Evolutionary conservation across 2,113 vertebrate species (phyloP), one percentile per base, ranked within the genome.

Genomic region (Equus przewalskii): DNA sequence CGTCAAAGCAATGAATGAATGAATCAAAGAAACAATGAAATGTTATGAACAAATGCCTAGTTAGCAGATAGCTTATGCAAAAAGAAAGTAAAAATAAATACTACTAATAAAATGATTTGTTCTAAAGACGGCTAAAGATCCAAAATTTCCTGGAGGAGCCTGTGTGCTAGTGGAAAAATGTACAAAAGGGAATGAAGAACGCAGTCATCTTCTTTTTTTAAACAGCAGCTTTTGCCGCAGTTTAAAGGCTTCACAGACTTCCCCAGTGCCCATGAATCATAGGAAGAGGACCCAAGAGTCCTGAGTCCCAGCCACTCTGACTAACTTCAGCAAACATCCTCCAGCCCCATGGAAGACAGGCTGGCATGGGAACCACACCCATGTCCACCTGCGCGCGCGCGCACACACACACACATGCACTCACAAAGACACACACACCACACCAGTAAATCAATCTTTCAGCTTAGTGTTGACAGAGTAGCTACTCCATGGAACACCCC

Each of bases 101-200:
- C 72, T 72, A 92, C 30, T 84, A 89, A 80, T 93, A 92, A 97
- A 97, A 80, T 76, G n/a, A 51, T 83, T 96, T 93, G 75, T 85
- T 83, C 92, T 96, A 86, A 91, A 97, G 89, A 93, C 84, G 15
- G 94, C 44, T 28, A 72, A 89, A 93, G 70, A 73, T 79, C 91
- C 64, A 89, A 89, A 76, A 69, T 96, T 97, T 97, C 96, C 95
- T 96, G 93, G 89, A 97, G 89, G 86, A 98, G 93, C n/a, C 49
- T 90, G 44, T 81, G 51, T 64, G 54, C 46, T 84, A 85, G 64
- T 96, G 96, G 98, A 95, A 97, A 97, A 97, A 94, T 94, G 87
- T 95, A 90, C 92, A 97, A 97, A 93, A 89, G 54, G 96, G 83
- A 95, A 94, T 0, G 33, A 95, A 82, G 73, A 96, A 79, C 83